phyloP scores from a whole-genome alignment of 2,888 invertebrate genomes.

The Brachycybe producta region DNA sequence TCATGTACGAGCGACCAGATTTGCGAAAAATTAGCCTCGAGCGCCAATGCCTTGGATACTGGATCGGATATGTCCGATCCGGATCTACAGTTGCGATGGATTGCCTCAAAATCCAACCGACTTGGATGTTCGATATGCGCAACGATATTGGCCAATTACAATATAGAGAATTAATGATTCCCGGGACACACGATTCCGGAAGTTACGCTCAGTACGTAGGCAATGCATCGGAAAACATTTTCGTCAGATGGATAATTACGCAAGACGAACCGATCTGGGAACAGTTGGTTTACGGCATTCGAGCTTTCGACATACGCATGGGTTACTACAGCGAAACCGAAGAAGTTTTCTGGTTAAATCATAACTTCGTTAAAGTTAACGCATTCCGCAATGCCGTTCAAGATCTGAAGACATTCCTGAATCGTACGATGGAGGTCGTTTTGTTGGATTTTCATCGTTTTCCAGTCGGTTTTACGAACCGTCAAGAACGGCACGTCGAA shows the following conservation, averaged over 20 bases:
- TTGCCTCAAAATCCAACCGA: conserved; percentile 66
- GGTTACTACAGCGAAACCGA: conserved; percentile 46
- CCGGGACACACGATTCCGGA: conserved; percentile 58
- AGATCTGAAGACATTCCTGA: conserved; percentile 43
- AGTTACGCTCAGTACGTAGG: conserved; percentile 38
- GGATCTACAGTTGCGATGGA: conserved; percentile 34
- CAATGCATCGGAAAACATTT: conserved; percentile 20
- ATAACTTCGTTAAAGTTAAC: conserved; percentile 54
- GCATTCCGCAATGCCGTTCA: conserved; percentile 39
- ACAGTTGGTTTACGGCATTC: conserved; percentile 68
- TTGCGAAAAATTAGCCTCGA: conserved; percentile 22
- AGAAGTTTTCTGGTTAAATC: conserved; percentile 52
- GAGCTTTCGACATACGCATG: conserved; percentile 67
- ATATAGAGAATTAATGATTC: conserved; percentile 41
- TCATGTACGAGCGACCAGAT: conserved; percentile 25
- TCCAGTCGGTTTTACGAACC: conserved; percentile 37
- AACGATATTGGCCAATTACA: conserved; percentile 21
- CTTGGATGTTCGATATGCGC: conserved; percentile 63
- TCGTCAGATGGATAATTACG: conserved; percentile 33
- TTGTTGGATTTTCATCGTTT: conserved; percentile 48
- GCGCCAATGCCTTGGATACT: conserved; percentile 28
- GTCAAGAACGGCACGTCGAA: conserved; percentile 29
- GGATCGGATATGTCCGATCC: conserved; percentile 25
- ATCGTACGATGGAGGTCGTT: conserved; percentile 45
- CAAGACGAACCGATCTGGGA: conserved; percentile 71